phyloP scores from a whole-genome alignment of 1,140 invertebrate species.

The Papilio aristodemus region DNA sequence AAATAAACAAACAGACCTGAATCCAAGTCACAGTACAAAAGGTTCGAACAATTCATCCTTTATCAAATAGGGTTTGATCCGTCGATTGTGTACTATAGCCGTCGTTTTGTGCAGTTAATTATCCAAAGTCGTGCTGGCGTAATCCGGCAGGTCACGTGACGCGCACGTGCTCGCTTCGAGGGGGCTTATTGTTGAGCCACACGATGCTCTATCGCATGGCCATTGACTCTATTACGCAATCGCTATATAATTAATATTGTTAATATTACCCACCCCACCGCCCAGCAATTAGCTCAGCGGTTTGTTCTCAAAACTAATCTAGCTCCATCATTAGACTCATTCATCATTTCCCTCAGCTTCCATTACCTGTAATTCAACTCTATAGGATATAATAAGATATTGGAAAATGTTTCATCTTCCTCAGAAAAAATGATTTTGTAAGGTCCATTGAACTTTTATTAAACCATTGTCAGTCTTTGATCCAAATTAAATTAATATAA shows the following conservation, averaged over 20 bases:
- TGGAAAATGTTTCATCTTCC: no score
- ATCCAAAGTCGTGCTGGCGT: conserved; percentile 61
- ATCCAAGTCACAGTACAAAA: conserved; percentile 11
- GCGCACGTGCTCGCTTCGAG: conserved; percentile 58
- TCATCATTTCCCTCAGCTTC: background rate
- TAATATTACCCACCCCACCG: background rate
- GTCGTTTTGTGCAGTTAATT: conserved; percentile 76
- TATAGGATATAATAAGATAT: no score
- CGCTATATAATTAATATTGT: conserved; percentile 35
- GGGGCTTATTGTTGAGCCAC: conserved; percentile 49
- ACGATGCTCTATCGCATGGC: conserved; percentile 35
- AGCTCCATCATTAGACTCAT: background rate
- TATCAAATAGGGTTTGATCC: conserved; percentile 46
- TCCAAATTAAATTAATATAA: no score
- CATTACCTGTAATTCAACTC: no score
- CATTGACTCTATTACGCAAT: conserved; percentile 38
- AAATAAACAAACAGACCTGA: conserved; percentile 12
- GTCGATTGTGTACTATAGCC: conserved; percentile 58
- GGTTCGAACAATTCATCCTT: conserved; percentile 33
- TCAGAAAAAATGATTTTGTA: no score
- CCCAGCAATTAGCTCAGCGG: background rate
- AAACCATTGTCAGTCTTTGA: no score
- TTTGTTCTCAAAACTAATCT: background rate
- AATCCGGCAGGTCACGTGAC: conserved; percentile 74
- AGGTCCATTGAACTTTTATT: no score